Evolutionary conservation across 1,140 invertebrate genomes (phyloP).

Genomic region (Dendroctonus ponderosae): DNA sequence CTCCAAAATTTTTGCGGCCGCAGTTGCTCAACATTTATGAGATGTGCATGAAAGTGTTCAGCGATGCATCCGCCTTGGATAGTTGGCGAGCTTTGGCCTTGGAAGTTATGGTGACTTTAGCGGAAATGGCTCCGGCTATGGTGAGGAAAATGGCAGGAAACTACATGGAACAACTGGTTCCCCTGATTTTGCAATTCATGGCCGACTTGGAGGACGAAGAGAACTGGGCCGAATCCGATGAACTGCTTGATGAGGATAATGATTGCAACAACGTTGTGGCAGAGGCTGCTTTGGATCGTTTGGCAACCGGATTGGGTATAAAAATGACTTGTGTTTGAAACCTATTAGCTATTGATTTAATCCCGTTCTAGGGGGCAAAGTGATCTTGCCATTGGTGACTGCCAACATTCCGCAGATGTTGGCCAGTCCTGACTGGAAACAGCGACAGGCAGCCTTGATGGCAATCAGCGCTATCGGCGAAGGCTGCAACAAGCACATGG

Average conservation of each 20-base stretch:
- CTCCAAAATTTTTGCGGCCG: slow-evolving; percentile 87
- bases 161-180: slow-evolving; percentile 76
- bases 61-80: slow-evolving; percentile 73
- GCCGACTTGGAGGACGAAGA: slow-evolving; percentile 93
- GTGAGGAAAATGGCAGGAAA: slow-evolving; percentile 84
- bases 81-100: slow-evolving; percentile 87
- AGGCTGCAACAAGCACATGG: slow-evolving; percentile 98
- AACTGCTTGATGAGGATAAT: slow-evolving; percentile 82
- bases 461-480: slow-evolving; percentile 97
- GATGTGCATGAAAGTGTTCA: slow-evolving; percentile 85
- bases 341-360: background rate
- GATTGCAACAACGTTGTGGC: slow-evolving; percentile 91
- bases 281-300: slow-evolving; percentile 92
- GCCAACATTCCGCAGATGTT: slow-evolving; percentile 85
- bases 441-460: slow-evolving; percentile 95
- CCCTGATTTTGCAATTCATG: slow-evolving; percentile 91
- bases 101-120: slow-evolving; percentile 91
- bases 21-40: slow-evolving; percentile 86
- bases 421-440: slow-evolving; percentile 77
- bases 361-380: slow-evolving; percentile 68
- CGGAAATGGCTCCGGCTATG: slow-evolving; percentile 94
- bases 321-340: background rate
- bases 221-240: slow-evolving; percentile 78
- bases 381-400: slow-evolving; percentile 86
- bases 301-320: slow-evolving; percentile 88